Evolutionary conservation across 2,113 vertebrate species (phyloP).

Genomic region (Mesoclemmys tuberculata): DNA sequence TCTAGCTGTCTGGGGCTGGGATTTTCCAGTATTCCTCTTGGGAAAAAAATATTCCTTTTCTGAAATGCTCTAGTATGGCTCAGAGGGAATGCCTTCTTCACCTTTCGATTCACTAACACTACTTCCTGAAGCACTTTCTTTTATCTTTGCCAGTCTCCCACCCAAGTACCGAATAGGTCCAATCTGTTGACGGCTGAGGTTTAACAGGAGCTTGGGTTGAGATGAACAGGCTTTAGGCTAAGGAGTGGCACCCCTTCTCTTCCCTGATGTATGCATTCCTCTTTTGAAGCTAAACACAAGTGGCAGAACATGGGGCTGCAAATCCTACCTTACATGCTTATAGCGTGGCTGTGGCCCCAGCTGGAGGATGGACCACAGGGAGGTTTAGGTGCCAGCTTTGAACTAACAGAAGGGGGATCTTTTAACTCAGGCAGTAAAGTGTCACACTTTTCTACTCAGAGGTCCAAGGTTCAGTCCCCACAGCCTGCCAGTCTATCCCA

Average conservation of each 20-base stretch:
- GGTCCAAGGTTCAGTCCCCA: conserved; percentile 20
- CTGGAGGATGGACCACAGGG: background rate
- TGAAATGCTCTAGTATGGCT: background rate
- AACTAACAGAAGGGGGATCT: background rate
- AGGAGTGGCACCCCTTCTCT: background rate
- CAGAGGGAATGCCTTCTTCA: background rate
- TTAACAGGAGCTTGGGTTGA: background rate
- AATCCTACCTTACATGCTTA: background rate
- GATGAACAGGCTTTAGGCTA: background rate
- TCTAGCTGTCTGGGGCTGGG: background rate
- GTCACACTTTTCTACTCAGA: background rate
- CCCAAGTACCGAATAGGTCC: background rate
- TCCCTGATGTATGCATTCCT: background rate
- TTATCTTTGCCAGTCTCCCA: background rate
- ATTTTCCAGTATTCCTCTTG: background rate
- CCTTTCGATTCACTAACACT: background rate
- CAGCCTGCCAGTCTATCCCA: background rate
- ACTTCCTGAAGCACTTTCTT: background rate
- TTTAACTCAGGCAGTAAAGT: conserved; percentile 15
- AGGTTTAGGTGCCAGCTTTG: conserved; percentile 40
- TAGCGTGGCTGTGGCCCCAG: too few species aligned
- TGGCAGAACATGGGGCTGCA: background rate
- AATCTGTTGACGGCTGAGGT: background rate
- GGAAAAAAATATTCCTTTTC: rapidly evolving
- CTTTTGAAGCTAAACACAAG: background rate